These are phyloP conservation scores for Prietella phreatophila DNA, from an alignment of 2,113 vertebrate species.

Conservation along the genomic window DNA sequence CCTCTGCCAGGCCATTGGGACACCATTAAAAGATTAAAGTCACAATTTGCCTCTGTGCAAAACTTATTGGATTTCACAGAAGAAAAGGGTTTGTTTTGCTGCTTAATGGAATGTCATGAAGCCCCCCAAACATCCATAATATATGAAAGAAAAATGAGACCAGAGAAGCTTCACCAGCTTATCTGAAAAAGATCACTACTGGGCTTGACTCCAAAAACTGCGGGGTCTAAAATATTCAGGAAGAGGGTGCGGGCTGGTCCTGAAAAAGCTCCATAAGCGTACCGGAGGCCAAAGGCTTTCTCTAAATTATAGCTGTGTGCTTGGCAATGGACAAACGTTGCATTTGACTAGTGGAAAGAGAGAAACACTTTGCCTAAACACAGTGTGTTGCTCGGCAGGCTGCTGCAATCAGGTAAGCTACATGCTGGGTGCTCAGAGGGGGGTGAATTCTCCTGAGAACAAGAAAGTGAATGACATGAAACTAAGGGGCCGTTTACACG, in stretches of 20 bases:
- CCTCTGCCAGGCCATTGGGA: slow-evolving; percentile 56
- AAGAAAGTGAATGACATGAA: slow-evolving; percentile 1
- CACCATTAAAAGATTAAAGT: slow-evolving; percentile 67
- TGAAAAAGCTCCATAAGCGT: slow-evolving; percentile 10
- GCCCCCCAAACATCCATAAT: slow-evolving; percentile 41
- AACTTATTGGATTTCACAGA: slow-evolving; percentile 57
- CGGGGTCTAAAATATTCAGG: slow-evolving; percentile 41
- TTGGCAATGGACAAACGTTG: not conserved
- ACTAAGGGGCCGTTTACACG: not conserved
- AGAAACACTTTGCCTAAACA: slow-evolving; percentile 19
- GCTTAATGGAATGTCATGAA: slow-evolving; percentile 52
- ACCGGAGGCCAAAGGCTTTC: not conserved
- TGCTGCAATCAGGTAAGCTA: slow-evolving; percentile 21
- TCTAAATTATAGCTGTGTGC: slow-evolving; percentile 12
- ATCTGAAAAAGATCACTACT: slow-evolving; percentile 34
- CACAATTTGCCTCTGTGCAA: slow-evolving; percentile 60
- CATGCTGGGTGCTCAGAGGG: slow-evolving; percentile 6
- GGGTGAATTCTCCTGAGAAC: not conserved
- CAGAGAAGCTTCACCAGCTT: slow-evolving; percentile 25
- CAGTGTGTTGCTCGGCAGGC: not conserved
- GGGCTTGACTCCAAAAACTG: slow-evolving; percentile 18
- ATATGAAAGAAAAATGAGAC: slow-evolving; percentile 39
- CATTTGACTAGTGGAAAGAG: slow-evolving; percentile 16
- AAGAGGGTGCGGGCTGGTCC: slow-evolving; percentile 29
- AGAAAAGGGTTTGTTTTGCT: slow-evolving; percentile 55